Evolutionary conservation across 2,113 vertebrate species (phyloP), one percentile per base, ranked within the genome.

Genomic region (Benthochromis sp.): DNA sequence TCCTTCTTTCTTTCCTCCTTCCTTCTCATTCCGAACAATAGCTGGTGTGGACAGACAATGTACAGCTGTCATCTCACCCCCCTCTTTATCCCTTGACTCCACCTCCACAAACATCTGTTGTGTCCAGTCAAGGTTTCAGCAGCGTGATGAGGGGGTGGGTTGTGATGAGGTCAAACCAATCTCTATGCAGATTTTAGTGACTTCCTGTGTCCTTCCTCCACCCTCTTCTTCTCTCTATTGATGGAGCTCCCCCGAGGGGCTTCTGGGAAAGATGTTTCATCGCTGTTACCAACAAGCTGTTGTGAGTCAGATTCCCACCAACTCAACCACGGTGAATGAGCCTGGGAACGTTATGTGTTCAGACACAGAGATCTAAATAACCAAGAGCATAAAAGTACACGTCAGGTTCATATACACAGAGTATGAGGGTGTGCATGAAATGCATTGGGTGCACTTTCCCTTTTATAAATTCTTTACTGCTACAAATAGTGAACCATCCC

Each of bases 41-140:
- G 83, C 89, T 83, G 89, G 86, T 52, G 59, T 43, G 66, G 84
- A 93, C 83, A 89, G 90, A 93, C 92, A 95, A 93, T 90, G 85
- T 90, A 83, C 94, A 96, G 94, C 93, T 96, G 94, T 94, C 90
- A 83, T 47, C 76, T 27, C 11, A 24, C 40, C 47, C 82, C 53
- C 52, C 10, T 31, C 29, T 10, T 31, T 31, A 7, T 90, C 87
- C 90, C 83, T 84, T 36, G 71, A 57, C 91, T 92, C 92, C 88
- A 47, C 83, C 90, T 89, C 88, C 93, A 85, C 69, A 54, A 93
- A 94, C 95, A 95, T 95, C 95, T 96, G 94, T 86, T 93, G 87
- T 61, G 83, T 92, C 91, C 92, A 91, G 89, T 94, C 89, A 90
- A 85, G 86, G 52, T 93, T 84, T 85, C 29, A 86, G 61, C 63